Percentiles rank a stretch among this genome's conserved stretches.
These are phyloP conservation scores for Prosapia bicincta DNA, from an alignment of 2,888 invertebrate species.

Conservation along the genomic window DNA sequence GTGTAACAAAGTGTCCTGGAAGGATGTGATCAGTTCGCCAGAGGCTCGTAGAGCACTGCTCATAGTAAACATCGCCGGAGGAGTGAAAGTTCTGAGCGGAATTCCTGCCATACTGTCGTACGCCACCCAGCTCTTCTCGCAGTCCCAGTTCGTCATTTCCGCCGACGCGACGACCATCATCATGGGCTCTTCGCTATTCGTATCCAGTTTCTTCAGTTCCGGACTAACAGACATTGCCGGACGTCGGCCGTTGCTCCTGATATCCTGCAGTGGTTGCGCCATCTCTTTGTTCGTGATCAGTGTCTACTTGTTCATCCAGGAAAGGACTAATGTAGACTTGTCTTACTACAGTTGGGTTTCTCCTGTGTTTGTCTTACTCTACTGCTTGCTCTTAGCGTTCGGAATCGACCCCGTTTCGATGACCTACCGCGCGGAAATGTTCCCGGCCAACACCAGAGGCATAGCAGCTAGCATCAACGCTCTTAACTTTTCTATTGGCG, in stretches of 20 bases:
- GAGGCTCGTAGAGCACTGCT: conserved; percentile 24
- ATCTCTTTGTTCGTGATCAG: conserved; percentile 27
- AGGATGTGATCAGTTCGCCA: conserved; percentile 23
- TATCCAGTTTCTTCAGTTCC: conserved; percentile 19
- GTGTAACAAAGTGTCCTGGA: conserved; percentile 21
- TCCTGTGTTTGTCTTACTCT: conserved; percentile 9
- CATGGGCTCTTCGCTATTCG: conserved; percentile 24
- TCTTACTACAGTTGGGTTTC: background rate
- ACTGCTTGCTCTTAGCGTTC: conserved; percentile 16
- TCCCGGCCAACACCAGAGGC: conserved; percentile 60
- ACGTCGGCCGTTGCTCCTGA: conserved; percentile 23
- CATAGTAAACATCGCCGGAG: conserved; percentile 30
- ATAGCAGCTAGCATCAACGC: conserved; percentile 57
- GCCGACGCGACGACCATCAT: conserved; percentile 30
- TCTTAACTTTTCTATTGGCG: conserved; percentile 53
- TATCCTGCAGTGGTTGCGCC: conserved; percentile 30
- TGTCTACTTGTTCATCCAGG: conserved; percentile 31
- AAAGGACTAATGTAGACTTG: conserved; percentile 30
- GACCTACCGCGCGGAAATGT: conserved; percentile 60
- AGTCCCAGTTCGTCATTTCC: conserved; percentile 12
- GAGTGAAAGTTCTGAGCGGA: conserved; percentile 29
- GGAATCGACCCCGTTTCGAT: conserved; percentile 53
- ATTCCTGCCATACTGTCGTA: conserved; percentile 32
- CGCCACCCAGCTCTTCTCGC: conserved; percentile 33
- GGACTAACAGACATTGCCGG: conserved; percentile 23